Conservation (phyloP, 2,888 invertebrate species). For the Blastobasis lacticolella region DNA sequence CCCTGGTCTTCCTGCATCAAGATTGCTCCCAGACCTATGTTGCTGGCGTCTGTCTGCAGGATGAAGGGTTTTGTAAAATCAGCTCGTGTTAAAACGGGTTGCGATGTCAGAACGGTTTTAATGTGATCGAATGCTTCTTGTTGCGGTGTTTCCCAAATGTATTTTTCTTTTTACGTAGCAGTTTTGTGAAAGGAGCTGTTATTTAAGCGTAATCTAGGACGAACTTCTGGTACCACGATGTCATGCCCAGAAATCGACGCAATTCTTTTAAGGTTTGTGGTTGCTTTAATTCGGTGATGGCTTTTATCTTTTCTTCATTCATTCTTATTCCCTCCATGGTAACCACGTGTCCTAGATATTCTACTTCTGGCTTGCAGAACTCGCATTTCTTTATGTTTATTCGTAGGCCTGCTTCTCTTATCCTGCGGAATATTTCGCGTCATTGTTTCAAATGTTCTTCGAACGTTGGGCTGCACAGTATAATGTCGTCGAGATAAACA, state of each 20-base stretch:
- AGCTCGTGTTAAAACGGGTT: neutral
- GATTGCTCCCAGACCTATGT: neutral
- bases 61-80: too few relatives aligned
- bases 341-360: slow-evolving; percentile 8
- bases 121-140: neutral
- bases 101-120: neutral
- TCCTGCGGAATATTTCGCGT: slow-evolving; percentile 1
- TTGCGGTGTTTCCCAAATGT: neutral
- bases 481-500: slow-evolving; percentile 17
- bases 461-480: slow-evolving; percentile 9
- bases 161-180: neutral
- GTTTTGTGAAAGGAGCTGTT: too few relatives aligned
- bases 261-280: slow-evolving; percentile 11
- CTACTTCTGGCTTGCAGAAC: slow-evolving; percentile 15
- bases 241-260: slow-evolving; percentile 15
- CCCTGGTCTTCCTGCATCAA: neutral
- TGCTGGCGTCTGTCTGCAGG: neutral
- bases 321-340: slow-evolving; percentile 4
- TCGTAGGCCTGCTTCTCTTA: slow-evolving; percentile 13
- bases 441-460: slow-evolving; percentile 1
- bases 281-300: neutral
- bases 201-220: neutral
- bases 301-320: slow-evolving; percentile 3
- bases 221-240: slow-evolving; percentile 9
- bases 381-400: slow-evolving; percentile 19